Conservation (phyloP, 2,113 vertebrate species). For the Cynoglossus semilaevis region DNA sequence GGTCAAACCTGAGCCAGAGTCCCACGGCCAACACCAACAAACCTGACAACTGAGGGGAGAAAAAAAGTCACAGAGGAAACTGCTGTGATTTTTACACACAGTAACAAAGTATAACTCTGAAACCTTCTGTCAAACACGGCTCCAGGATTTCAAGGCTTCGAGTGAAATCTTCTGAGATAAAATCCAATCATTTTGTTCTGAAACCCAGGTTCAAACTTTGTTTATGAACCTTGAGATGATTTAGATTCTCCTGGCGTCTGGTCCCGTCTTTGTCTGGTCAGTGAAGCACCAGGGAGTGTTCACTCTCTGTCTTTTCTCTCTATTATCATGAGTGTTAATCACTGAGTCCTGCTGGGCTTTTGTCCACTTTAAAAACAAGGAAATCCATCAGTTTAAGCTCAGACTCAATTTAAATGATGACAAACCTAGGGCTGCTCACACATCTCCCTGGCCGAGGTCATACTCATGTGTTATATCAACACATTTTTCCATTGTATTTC, state of each 20-base stretch:
- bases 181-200: background rate
- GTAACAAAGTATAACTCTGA: too few species aligned
- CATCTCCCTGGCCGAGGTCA: too few species aligned
- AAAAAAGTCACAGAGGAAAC: background rate
- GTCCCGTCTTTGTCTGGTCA: slow-evolving; percentile 23
- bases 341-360: background rate
- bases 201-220: background rate
- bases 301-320: background rate
- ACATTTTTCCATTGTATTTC: too few species aligned
- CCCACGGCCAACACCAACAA: slow-evolving; percentile 87
- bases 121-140: too few species aligned
- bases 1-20: slow-evolving; percentile 91
- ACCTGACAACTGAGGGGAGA: slow-evolving; percentile 82
- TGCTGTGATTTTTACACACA: background rate
- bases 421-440: too few species aligned
- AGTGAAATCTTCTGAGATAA: too few species aligned
- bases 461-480: too few species aligned
- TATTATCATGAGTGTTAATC: slow-evolving; percentile 30
- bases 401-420: too few species aligned
- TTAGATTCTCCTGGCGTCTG: slow-evolving; percentile 32
- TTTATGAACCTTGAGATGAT: slow-evolving; percentile 10
- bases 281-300: slow-evolving; percentile 24
- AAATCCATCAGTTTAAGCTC: too few species aligned
- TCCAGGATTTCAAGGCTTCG: too few species aligned
- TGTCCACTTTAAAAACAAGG: too few species aligned